phyloP scores from a whole-genome alignment of 2,113 vertebrate genomes.

The Cromileptes altivelis region DNA sequence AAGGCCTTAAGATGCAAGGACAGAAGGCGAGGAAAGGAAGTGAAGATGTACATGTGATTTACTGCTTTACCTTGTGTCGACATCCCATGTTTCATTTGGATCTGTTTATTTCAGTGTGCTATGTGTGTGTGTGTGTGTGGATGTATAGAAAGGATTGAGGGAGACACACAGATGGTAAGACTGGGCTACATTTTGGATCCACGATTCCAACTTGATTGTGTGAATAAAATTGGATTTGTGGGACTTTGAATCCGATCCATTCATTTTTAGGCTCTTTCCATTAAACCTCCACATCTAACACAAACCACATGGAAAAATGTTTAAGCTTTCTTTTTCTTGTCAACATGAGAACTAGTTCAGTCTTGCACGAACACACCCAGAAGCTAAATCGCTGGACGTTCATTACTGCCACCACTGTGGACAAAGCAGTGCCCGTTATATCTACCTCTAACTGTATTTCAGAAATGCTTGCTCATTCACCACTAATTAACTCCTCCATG shows the following conservation, averaged over 20 bases:
- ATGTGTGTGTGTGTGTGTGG: background rate
- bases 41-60: slow-evolving; percentile 26
- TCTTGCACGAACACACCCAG: slow-evolving; percentile 11
- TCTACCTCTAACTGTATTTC: slow-evolving; percentile 35
- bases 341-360: background rate
- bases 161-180: background rate
- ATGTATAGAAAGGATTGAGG: background rate
- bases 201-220: background rate
- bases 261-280: background rate
- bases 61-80: slow-evolving; percentile 60
- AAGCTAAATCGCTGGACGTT: slow-evolving; percentile 38
- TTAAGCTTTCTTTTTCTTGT: slow-evolving; percentile 5
- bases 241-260: background rate
- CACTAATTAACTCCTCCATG: slow-evolving; percentile 75
- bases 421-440: slow-evolving; percentile 59
- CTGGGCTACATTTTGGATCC: background rate
- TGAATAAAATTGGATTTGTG: background rate
- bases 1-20: too few relatives aligned
- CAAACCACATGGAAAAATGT: background rate
- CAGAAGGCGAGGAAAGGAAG: too few relatives aligned
- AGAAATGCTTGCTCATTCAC: slow-evolving; percentile 63
- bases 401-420: slow-evolving; percentile 51
- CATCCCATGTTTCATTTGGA: slow-evolving; percentile 39
- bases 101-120: background rate
- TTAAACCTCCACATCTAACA: background rate